Conservation (phyloP, 1,140 invertebrate genomes). For the Drosophila trapezifrons region DNA sequence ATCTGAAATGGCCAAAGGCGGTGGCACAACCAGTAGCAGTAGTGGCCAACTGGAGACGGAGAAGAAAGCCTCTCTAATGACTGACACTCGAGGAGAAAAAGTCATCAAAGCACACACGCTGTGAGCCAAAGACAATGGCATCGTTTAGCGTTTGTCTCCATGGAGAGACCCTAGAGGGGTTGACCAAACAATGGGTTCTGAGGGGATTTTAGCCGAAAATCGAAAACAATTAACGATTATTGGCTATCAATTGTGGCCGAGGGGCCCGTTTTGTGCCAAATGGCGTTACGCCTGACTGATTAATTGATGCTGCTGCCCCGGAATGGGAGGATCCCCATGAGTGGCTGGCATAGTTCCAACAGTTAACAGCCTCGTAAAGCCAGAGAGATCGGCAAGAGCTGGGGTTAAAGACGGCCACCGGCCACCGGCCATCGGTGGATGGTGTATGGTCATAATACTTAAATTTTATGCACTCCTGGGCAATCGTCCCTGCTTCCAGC, state of each 20-base stretch:
- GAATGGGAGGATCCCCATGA: constrained; percentile 34
- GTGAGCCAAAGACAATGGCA: constrained; percentile 64
- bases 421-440: neutral
- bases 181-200: constrained; percentile 37
- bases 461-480: constrained; percentile 73
- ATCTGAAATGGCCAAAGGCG: constrained; percentile 18
- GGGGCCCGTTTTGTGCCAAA: constrained; percentile 69
- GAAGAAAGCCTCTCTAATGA: constrained; percentile 58
- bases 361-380: constrained; percentile 71
- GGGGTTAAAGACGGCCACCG: constrained; percentile 16
- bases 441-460: constrained; percentile 71
- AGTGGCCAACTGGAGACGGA: constrained; percentile 5
- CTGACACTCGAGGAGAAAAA: constrained; percentile 52
- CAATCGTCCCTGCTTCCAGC: constrained; percentile 28
- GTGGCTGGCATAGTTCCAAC: constrained; percentile 54
- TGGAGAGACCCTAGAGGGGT: constrained; percentile 47
- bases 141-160: constrained; percentile 51
- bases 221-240: constrained; percentile 77
- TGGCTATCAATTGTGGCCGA: constrained; percentile 63
- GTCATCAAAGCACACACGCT: constrained; percentile 64
- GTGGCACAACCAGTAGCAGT: constrained; percentile 51
- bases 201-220: constrained; percentile 38
- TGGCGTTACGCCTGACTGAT: constrained; percentile 74
- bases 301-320: constrained; percentile 54
- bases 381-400: neutral